phyloP scores from a whole-genome alignment of 1,140 invertebrate species.

The Sinonovacula constricta region DNA sequence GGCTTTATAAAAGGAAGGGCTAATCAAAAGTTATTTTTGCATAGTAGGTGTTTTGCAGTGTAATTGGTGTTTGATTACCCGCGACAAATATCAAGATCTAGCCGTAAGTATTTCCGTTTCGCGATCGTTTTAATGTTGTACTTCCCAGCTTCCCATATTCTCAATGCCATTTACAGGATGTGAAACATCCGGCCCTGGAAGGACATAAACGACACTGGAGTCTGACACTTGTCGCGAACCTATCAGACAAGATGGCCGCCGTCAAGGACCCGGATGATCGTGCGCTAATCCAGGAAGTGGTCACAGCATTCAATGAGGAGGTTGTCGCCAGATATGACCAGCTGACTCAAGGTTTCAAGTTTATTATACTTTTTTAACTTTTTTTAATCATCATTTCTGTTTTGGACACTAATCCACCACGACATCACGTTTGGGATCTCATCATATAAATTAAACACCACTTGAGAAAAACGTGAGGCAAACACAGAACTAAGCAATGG shows the following conservation, averaged over 20 bases:
- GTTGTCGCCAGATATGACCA: slow-evolving; percentile 36
- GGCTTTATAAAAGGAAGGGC: background rate
- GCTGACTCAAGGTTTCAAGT: slow-evolving; percentile 38
- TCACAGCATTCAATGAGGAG: slow-evolving; percentile 46
- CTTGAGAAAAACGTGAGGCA: no score
- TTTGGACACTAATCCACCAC: background rate
- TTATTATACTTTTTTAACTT: background rate
- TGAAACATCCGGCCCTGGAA: slow-evolving; percentile 40
- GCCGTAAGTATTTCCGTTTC: background rate
- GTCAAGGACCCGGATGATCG: slow-evolving; percentile 39
- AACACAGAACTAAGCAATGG: no score
- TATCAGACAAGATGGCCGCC: slow-evolving; percentile 43
- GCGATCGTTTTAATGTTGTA: no score
- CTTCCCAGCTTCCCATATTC: no score
- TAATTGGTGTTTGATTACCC: background rate
- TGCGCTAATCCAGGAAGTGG: slow-evolving; percentile 25
- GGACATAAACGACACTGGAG: slow-evolving; percentile 61
- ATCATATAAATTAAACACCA: background rate
- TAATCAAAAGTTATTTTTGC: background rate
- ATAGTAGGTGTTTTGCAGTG: background rate
- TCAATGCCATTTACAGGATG: slow-evolving; percentile 54
- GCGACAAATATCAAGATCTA: background rate
- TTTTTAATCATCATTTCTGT: background rate
- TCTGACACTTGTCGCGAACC: slow-evolving; percentile 52
- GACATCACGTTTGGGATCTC: background rate